Conservation (phyloP, 2,888 invertebrate genomes). For the Microplitis deprimator region DNA sequence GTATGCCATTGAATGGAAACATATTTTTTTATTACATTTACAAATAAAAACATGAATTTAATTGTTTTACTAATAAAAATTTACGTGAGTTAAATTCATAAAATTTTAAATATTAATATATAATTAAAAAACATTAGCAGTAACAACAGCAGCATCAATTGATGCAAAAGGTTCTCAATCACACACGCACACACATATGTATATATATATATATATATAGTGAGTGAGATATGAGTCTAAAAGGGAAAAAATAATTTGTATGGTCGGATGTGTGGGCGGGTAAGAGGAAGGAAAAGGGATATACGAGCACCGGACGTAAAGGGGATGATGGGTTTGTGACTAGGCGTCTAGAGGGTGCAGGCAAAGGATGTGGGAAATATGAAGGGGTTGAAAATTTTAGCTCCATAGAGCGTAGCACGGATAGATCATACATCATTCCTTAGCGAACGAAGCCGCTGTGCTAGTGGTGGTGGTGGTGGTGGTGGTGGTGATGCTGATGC, state of each 20-base stretch:
- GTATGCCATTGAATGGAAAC: too few relatives aligned
- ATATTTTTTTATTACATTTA: too few relatives aligned
- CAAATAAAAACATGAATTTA: constrained; percentile 23
- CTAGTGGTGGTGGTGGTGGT: constrained; percentile 20
- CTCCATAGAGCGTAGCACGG: constrained; percentile 57
- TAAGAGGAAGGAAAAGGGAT: constrained; percentile 36
- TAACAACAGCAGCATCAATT: not conserved
- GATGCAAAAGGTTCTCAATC: not conserved
- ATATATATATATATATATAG: constrained; percentile 14
- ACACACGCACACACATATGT: not conserved
- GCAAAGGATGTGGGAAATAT: constrained; percentile 44
- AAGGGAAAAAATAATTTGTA: not conserved
- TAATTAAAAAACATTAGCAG: too few relatives aligned
- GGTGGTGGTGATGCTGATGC: too few relatives aligned
- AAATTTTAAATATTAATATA: not conserved
- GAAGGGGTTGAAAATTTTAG: constrained; percentile 63
- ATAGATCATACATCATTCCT: constrained; percentile 65
- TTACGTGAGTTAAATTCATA: constrained; percentile 25
- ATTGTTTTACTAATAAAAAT: constrained; percentile 8
- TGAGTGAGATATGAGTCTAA: not conserved
- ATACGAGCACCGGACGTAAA: constrained; percentile 21
- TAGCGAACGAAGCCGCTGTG: constrained; percentile 57
- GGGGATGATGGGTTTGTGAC: constrained; percentile 30
- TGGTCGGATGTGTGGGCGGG: constrained; percentile 38
- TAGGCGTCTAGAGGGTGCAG: constrained; percentile 10